Percentiles rank a stretch among this genome's conserved stretches.
Conservation (phyloP, 2,113 vertebrate genomes). For the Oxyruncus cristatus region DNA sequence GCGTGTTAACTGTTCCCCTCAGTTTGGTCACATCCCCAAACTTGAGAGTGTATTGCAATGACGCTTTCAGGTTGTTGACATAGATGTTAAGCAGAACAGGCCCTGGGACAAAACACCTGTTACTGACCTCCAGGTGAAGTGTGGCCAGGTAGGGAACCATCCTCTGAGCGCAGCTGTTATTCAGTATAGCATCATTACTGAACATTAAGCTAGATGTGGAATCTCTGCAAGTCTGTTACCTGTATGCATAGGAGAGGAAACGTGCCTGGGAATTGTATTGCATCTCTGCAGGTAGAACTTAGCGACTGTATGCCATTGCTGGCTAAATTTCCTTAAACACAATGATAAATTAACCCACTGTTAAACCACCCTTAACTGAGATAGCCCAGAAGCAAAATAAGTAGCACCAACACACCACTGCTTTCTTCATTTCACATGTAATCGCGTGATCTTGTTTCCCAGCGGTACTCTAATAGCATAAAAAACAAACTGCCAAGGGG, state of each 20-base stretch:
- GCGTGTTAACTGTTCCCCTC: background rate
- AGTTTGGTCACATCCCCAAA: background rate
- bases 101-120: background rate
- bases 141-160: too few relatives aligned
- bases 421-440: background rate
- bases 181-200: background rate
- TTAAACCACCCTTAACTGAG: background rate
- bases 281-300: background rate
- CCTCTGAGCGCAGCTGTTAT: background rate
- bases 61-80: background rate
- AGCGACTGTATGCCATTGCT: background rate
- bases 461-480: background rate
- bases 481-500: background rate
- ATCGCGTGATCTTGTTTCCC: accelerated
- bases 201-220: background rate
- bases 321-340: background rate
- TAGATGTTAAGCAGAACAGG: background rate
- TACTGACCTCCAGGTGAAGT: background rate
- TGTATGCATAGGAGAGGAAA: background rate
- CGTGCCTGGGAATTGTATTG: background rate
- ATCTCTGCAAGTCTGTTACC: background rate
- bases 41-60: background rate
- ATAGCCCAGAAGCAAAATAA: accelerated
- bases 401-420: background rate
- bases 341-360: background rate